phyloP scores from a whole-genome alignment of 2,113 vertebrate species.

The Lophius piscatorius region DNA sequence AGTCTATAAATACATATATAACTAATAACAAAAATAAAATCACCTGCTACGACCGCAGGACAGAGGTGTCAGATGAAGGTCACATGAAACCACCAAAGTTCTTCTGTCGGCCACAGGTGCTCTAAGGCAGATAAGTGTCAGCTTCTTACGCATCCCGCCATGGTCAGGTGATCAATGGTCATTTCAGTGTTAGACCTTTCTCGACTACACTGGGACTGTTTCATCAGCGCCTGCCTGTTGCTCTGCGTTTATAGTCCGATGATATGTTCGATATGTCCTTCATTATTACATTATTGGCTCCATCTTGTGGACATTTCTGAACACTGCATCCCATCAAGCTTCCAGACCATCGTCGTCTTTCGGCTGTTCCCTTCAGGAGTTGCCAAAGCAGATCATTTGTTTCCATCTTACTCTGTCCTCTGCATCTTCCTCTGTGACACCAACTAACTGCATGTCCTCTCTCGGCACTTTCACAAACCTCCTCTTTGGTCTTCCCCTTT shows the following conservation, averaged over 20 bases:
- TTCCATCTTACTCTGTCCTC: no score
- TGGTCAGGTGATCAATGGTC: background rate
- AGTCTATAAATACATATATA: background rate
- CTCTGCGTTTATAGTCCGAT: background rate
- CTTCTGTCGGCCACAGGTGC: background rate
- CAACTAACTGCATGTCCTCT: no score
- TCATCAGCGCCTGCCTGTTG: slow-evolving; percentile 30
- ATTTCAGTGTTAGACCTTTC: background rate
- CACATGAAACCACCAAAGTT: slow-evolving; percentile 3
- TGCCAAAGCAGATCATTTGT: no score
- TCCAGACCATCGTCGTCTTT: no score
- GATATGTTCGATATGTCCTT: accelerated
- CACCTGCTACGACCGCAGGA: background rate
- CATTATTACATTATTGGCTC: slow-evolving; percentile 25
- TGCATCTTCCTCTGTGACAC: no score
- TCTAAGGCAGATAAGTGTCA: background rate
- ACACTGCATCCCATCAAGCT: background rate
- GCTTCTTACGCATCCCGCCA: background rate
- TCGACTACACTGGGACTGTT: background rate
- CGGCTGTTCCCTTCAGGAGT: no score
- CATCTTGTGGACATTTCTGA: slow-evolving; percentile 42
- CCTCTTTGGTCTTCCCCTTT: no score
- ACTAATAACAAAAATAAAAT: background rate
- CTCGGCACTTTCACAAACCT: no score
- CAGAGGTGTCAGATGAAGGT: slow-evolving; percentile 21